Percentiles rank a stretch among this genome's conserved stretches.
phyloP scores from a whole-genome alignment of 2,888 invertebrate genomes.

The Drosophila rubida region DNA sequence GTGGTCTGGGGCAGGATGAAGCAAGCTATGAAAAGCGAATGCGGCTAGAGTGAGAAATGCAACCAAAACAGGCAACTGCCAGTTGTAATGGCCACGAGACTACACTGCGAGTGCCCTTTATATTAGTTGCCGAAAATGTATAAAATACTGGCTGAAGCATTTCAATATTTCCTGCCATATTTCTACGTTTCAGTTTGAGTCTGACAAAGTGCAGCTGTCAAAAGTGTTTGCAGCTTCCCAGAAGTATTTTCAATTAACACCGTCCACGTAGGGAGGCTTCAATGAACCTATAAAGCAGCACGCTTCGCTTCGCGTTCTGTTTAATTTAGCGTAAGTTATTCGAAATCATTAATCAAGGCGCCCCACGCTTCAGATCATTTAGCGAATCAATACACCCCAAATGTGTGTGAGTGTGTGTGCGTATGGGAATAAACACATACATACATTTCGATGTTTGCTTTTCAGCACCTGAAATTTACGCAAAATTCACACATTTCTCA shows the following conservation, averaged over 20 bases:
- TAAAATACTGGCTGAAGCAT: not conserved
- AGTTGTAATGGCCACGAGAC: too few species aligned
- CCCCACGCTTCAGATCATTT: conserved; percentile 22
- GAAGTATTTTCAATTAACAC: conserved; percentile 57
- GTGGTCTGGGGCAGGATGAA: conserved; percentile 44
- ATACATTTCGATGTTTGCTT: conserved; percentile 15
- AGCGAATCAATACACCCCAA: conserved; percentile 7
- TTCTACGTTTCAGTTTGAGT: conserved; percentile 2
- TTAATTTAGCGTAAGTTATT: conserved; percentile 36
- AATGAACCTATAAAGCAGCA: conserved; percentile 22
- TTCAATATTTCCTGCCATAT: not conserved
- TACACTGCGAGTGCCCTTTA: too few species aligned
- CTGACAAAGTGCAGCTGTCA: conserved; percentile 43
- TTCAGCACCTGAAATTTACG: conserved; percentile 37
- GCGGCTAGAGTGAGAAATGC: conserved; percentile 28
- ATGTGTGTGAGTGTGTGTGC: not conserved
- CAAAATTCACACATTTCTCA: conserved; percentile 24
- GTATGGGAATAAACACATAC: too few species aligned
- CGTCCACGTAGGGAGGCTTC: conserved; percentile 14
- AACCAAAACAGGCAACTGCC: not conserved
- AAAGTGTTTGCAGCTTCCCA: conserved; percentile 25
- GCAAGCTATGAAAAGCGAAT: conserved; percentile 64
- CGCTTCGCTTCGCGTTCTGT: conserved; percentile 28
- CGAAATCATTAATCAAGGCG: conserved; percentile 46
- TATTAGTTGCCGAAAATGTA: too few species aligned